A percentile compares a stretch with the other conserved stretches of the same genome.
phyloP scores from a whole-genome alignment of 2,113 vertebrate species.

The Passer domesticus region DNA sequence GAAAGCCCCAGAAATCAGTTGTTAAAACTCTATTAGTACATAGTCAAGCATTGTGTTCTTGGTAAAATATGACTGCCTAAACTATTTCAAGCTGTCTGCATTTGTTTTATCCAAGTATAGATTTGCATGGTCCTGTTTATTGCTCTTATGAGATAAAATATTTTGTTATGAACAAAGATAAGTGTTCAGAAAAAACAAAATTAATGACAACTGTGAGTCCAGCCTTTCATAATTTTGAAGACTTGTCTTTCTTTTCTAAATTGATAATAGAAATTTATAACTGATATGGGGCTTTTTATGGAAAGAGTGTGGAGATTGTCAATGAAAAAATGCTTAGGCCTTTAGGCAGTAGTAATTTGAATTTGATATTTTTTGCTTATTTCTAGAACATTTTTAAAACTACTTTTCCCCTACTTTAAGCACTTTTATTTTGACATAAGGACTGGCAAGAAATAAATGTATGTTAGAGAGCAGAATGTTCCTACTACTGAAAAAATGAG shows the following conservation, averaged over 20 bases:
- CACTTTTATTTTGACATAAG: conserved; percentile 13
- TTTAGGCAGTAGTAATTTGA: not conserved
- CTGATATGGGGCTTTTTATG: rapidly evolving
- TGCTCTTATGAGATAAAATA: not conserved
- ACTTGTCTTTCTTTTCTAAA: not conserved
- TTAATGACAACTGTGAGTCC: not conserved
- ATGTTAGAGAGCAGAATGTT: not conserved
- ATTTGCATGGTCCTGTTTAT: not conserved
- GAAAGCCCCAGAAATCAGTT: not conserved
- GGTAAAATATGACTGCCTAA: not conserved
- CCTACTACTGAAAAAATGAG: not conserved
- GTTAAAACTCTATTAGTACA: not conserved
- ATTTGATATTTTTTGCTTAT: not conserved
- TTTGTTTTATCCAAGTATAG: not conserved
- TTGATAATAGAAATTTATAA: not conserved
- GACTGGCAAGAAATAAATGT: not conserved
- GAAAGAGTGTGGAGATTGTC: not conserved
- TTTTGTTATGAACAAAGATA: not conserved
- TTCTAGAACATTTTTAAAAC: not conserved
- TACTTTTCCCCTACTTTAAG: not conserved
- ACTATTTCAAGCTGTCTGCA: not conserved
- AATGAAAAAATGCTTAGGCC: not conserved
- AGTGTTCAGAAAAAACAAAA: not conserved
- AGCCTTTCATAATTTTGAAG: not conserved
- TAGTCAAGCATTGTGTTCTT: not conserved